Evolutionary conservation across 2,888 invertebrate species (phyloP), one percentile per base, ranked within the genome.

Genomic region (Girardia tigrina): DNA sequence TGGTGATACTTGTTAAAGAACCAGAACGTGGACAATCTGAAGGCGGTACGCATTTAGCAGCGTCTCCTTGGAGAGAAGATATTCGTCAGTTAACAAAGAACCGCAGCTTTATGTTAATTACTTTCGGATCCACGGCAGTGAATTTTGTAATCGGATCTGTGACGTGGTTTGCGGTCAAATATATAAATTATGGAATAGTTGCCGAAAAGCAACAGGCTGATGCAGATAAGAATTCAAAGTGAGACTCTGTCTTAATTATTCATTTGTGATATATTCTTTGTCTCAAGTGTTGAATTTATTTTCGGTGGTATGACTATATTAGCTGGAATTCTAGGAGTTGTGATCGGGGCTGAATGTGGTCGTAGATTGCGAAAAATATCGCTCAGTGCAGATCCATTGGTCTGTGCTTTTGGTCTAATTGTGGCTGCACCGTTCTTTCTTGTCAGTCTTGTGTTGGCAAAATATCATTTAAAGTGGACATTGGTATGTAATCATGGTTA

Each of bases 81-180:
- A 82, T 94, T 75, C 88, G 87, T 80, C 87, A 88, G 70, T 86
- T 92, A 29, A 78, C 87, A 12, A 26, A 74, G 14, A 77, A 73
- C 74, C 69, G 88, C 75, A 95, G 94, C 79, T 99, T 94, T 84
- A 90, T 98, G 88, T 86, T 92, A 79, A 91, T 94, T 0, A 91
- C 95, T 0, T 86, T 89, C 28, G 97, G 94, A 73, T 97, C 97
- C 84, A 98, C 97, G 0, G 94, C 94, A 83, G 94, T 95, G n/a
- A 90, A 95, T 8, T 98, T 97, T 85, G 94, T 95, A 27, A 90
- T 94, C 16, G 98, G 98, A 75, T 92, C 98, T 0, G 86, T 98
- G 71, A 90, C 94, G 0, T 94, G 94, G 90, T 98, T 94, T 94
- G 94, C 93, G 4, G 56, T 75, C 71, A 72, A 75, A 8, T 26